Base-by-base conservation (phyloP, 2,888 invertebrate species). In the Drosophila ustulata region DNA sequence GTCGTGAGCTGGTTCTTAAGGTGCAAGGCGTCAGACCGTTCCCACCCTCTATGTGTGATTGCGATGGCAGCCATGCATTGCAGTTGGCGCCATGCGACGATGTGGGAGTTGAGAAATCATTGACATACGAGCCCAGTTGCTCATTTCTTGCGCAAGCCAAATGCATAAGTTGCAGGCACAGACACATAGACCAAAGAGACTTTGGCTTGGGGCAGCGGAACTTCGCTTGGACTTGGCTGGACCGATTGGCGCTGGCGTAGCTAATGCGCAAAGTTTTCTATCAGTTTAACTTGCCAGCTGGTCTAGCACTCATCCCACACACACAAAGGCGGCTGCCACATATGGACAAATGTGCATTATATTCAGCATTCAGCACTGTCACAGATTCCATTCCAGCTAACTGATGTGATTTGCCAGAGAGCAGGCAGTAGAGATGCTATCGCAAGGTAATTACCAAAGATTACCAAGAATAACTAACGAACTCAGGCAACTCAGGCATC, bases 81-180 rank as follows among this genome's bases (percentile, higher is more conserved):
- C 13, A 11, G 34, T 37, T 82, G 88, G 82, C 82, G 82, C 81
- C 81, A 55, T 28, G 47, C 26, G 53, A 49, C 66, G 59, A 46
- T 66, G 88, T 85, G 86, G 86, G 85, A 51, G 82, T 57, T 45
- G 41, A 57, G 26, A 72, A 71, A 83, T 73, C 86, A 88, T 78
- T 88, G 88, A 88, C 88, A 83, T 83, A 88, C 82, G 83, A 80
- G 86, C 78, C 72, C 75, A 88, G 82, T 85, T 76, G 74, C 80
- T 82, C 70, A 79, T 76, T 82, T 78, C 76, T 85, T 65, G 72
- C 63, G 68, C 82, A 70, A 69, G 68, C 56, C 71, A 66, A 88
- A 83, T 88, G 82, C 83, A 88, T 78, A 86, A 78, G 88, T 80
- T 77, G 46, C 39, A 45, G 39, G n/a, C 5, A 4, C 6, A 32